These are phyloP conservation scores for Microctonus brassicae DNA, from an alignment of 2,888 invertebrate species.

Conservation along the genomic window DNA sequence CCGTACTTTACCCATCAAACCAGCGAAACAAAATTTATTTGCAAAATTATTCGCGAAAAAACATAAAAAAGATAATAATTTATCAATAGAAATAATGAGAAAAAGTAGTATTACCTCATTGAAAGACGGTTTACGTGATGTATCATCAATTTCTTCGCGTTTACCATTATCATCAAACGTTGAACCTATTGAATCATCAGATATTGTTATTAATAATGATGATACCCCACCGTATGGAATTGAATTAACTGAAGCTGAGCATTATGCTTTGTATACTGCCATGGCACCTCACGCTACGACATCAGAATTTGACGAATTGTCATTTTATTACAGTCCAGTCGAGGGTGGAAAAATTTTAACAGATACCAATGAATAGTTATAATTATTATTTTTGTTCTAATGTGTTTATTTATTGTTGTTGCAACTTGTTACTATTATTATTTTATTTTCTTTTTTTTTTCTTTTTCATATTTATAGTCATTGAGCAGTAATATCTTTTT, in stretches of 20 bases:
- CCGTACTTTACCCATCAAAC: slow-evolving; percentile 71
- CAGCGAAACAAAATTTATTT: slow-evolving; percentile 76
- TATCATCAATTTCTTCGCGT: slow-evolving; percentile 42
- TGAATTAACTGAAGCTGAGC: slow-evolving; percentile 88
- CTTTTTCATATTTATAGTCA: neutral
- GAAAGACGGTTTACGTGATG: slow-evolving; percentile 43
- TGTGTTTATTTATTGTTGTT: neutral
- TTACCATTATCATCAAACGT: slow-evolving; percentile 56
- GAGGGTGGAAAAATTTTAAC: slow-evolving; percentile 81
- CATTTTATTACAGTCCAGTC: slow-evolving; percentile 87
- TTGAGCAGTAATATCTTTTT: no score
- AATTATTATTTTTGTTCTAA: neutral
- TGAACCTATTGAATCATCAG: slow-evolving; percentile 51
- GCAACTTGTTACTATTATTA: neutral
- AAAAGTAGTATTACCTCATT: slow-evolving; percentile 46
- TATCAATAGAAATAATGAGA: slow-evolving; percentile 32
- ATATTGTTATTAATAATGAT: slow-evolving; percentile 53
- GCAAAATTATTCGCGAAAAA: slow-evolving; percentile 76
- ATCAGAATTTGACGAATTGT: slow-evolving; percentile 90
- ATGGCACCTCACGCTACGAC: slow-evolving; percentile 88
- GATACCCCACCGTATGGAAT: slow-evolving; percentile 67
- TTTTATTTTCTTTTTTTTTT: slow-evolving; percentile 13
- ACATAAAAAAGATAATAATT: slow-evolving; percentile 70
- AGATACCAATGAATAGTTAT: slow-evolving; percentile 57
- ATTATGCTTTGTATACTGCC: slow-evolving; percentile 88